A percentile compares a stretch with the other conserved stretches of the same genome.
Conservation (phyloP, 2,888 invertebrate genomes). For the Criorhina ranunculi region DNA sequence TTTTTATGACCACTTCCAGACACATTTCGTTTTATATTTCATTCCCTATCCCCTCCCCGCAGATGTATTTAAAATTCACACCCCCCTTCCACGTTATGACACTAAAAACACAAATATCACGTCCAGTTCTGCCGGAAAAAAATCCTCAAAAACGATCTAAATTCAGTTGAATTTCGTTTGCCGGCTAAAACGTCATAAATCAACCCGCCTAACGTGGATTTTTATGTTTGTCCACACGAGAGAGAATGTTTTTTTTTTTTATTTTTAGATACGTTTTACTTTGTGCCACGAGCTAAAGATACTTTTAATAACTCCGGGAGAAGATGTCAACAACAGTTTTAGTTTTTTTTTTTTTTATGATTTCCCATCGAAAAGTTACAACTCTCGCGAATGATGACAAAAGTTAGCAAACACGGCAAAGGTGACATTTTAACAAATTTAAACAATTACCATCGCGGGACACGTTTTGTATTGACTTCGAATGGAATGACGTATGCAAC, state of each 20-base stretch:
- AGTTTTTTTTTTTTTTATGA: neutral
- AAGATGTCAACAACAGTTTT: too few relatives aligned
- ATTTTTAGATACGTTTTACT: neutral
- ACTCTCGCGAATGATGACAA: slow-evolving; percentile 25
- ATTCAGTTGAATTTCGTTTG: slow-evolving; percentile 3
- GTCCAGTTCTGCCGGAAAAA: neutral
- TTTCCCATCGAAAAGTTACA: neutral
- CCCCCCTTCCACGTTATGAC: slow-evolving; percentile 2
- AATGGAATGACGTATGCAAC: slow-evolving; percentile 44
- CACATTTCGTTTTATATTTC: slow-evolving; percentile 1
- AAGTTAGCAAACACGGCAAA: slow-evolving; percentile 32
- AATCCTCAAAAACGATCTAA: slow-evolving; percentile 12
- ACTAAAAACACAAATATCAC: slow-evolving; percentile 7
- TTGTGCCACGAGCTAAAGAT: slow-evolving; percentile 1
- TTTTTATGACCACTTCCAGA: slow-evolving; percentile 5
- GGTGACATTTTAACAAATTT: slow-evolving; percentile 60
- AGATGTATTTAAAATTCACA: slow-evolving; percentile 6
- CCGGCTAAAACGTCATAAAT: slow-evolving; percentile 15
- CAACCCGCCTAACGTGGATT: slow-evolving; percentile 11
- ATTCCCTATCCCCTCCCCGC: neutral
- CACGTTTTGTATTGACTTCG: slow-evolving; percentile 30
- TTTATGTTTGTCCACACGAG: neutral
- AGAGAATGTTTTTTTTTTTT: slow-evolving; percentile 1
- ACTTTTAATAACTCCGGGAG: neutral
- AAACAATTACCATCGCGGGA: slow-evolving; percentile 48